These are phyloP conservation scores for Uropetala carovei DNA, from an alignment of 2,888 invertebrate species.

Conservation along the genomic window DNA sequence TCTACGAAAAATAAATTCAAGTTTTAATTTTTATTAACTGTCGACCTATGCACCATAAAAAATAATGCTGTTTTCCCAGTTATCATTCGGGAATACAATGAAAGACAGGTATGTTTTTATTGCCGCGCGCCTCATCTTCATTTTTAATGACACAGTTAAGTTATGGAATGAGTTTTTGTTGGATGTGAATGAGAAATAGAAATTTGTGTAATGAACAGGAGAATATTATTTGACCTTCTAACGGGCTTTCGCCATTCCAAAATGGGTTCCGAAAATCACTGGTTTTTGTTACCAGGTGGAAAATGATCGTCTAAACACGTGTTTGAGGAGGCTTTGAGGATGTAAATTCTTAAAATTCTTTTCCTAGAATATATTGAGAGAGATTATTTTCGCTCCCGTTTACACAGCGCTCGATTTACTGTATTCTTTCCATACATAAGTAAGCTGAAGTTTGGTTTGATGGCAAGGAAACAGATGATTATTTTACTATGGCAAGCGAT, in stretches of 20 bases:
- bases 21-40: not conserved
- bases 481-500: not conserved
- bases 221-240: not conserved
- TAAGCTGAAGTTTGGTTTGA: not conserved
- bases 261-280: not conserved
- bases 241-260: not conserved
- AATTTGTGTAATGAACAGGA: not conserved
- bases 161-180: not conserved
- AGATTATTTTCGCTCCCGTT: not conserved
- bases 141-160: constrained; percentile 13
- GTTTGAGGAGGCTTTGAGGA: not conserved
- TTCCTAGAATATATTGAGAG: too few relatives aligned
- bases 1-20: not conserved
- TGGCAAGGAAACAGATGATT: not conserved
- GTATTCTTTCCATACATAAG: not conserved
- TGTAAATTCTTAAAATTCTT: too few relatives aligned
- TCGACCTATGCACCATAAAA: not conserved
- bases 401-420: not conserved
- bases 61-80: constrained; percentile 18
- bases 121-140: not conserved
- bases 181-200: not conserved
- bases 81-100: constrained; percentile 10
- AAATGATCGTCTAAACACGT: not conserved
- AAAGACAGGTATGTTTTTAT: not conserved
- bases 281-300: not conserved